phyloP scores from a whole-genome alignment of 2,113 vertebrate species.

The Varanus komodoensis region DNA sequence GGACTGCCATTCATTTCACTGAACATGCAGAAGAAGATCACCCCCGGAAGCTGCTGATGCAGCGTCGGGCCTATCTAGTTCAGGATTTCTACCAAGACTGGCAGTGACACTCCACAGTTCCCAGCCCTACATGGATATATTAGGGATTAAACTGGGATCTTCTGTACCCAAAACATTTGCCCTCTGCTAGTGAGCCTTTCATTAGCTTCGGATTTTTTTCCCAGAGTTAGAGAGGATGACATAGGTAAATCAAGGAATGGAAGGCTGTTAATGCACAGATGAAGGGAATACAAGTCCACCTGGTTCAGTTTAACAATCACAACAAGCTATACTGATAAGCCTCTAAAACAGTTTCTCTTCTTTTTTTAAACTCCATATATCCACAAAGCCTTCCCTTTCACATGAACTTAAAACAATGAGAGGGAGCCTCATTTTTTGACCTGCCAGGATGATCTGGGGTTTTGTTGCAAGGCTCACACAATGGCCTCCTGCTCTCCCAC shows the following conservation, averaged over 20 bases:
- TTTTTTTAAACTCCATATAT: constrained; percentile 3
- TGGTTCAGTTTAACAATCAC: not conserved
- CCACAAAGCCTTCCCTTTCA: not conserved
- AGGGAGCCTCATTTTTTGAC: not conserved
- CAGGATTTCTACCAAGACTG: not conserved
- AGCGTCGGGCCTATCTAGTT: not conserved
- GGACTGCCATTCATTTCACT: not conserved
- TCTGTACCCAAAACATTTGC: not conserved
- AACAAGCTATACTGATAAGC: not conserved
- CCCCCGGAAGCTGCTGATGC: not conserved
- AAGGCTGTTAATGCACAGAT: not conserved
- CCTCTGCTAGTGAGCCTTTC: not conserved
- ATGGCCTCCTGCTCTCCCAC: not conserved
- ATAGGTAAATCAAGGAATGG: not conserved
- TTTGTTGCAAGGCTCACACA: not conserved
- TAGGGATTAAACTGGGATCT: not conserved
- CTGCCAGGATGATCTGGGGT: not conserved
- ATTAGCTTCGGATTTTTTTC: not conserved
- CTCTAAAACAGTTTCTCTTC: not conserved
- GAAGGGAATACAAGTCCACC: not conserved
- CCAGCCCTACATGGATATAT: not conserved
- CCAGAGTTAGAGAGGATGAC: not conserved
- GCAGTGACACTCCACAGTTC: not conserved
- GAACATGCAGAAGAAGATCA: not conserved
- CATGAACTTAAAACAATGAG: not conserved